phyloP scores from a whole-genome alignment of 37 sponge, comb jelly and placozoan species.

The Beroe ovata region DNA sequence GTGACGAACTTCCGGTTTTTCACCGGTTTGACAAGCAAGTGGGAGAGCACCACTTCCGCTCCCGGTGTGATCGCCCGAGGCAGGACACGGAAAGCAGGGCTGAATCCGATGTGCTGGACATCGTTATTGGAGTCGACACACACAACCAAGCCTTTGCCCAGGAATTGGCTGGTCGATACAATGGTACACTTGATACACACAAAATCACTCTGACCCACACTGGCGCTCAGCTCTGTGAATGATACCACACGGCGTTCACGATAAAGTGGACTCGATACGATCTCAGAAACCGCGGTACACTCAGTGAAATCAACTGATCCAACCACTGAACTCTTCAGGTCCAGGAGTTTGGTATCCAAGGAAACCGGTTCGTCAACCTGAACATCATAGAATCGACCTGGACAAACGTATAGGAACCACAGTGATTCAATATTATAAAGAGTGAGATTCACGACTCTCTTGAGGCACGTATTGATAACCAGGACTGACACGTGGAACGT shows the following conservation, averaged over 20 bases:
- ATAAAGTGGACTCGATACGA: background rate
- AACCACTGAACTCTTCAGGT: background rate
- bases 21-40: background rate
- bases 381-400: background rate
- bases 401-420: background rate
- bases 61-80: background rate
- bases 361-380: background rate
- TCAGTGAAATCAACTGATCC: background rate
- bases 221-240: background rate
- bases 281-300: background rate
- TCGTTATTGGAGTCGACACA: background rate
- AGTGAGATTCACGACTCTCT: background rate
- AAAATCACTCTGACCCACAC: background rate
- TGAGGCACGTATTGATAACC: background rate
- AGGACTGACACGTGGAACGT: background rate
- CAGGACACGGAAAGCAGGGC: background rate
- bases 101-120: constrained; percentile 20
- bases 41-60: background rate
- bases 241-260: background rate
- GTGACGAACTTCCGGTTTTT: background rate
- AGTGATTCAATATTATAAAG: background rate
- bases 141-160: background rate
- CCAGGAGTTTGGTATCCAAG: background rate
- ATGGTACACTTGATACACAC: background rate
- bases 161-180: background rate